Conservation (phyloP, 2,888 invertebrate species). For the Cylindroiulus punctatus region DNA sequence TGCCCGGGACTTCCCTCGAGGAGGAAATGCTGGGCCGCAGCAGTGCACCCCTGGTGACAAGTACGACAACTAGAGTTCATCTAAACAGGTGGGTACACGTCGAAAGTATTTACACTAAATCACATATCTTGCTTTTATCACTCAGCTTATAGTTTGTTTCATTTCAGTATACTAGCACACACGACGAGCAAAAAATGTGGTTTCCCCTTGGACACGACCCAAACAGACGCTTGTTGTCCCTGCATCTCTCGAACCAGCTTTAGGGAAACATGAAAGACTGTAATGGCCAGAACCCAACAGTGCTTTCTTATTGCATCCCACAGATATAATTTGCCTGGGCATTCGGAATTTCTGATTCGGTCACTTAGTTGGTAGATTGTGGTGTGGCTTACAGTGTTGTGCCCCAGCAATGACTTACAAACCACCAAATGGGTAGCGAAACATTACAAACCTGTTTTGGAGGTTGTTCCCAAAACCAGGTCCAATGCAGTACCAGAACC, state of each 20-base stretch:
- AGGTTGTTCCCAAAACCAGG: neutral
- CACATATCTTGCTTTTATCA: constrained; percentile 45
- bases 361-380: no score
- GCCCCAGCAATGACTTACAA: no score
- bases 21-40: constrained; percentile 41
- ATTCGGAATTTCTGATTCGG: no score
- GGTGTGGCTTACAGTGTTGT: no score
- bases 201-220: constrained; percentile 24
- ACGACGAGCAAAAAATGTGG: constrained; percentile 36
- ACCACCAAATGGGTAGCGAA: no score
- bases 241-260: neutral
- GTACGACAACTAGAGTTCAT: constrained; percentile 40
- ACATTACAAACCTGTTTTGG: no score
- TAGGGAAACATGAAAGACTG: neutral
- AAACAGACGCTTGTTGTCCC: neutral
- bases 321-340: no score
- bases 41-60: constrained; percentile 33
- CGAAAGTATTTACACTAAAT: constrained; percentile 47
- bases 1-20: constrained; percentile 43
- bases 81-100: constrained; percentile 47
- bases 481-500: neutral
- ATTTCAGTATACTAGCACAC: constrained; percentile 43
- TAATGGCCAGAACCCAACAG: no score
- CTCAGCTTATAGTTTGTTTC: constrained; percentile 39
- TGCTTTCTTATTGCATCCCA: neutral